Percentiles rank a stretch among this genome's conserved stretches.
Evolutionary conservation across 2,113 vertebrate genomes (phyloP).

Genomic region (Pandion haliaetus): DNA sequence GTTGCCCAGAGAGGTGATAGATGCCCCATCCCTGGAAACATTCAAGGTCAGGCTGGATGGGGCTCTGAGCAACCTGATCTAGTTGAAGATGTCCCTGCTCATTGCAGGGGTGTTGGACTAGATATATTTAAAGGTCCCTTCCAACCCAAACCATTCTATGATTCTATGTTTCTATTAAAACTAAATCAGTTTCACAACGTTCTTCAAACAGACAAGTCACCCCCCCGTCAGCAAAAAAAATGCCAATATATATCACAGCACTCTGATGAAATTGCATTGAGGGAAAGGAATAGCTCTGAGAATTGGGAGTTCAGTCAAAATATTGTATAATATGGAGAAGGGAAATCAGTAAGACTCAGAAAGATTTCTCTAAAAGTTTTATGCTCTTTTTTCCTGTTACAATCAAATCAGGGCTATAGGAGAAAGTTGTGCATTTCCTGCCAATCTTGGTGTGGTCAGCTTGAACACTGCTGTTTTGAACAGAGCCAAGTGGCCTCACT

Average conservation of each 20-base stretch:
- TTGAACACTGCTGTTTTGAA: background rate
- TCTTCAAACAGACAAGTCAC: background rate
- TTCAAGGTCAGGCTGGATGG: fast-evolving
- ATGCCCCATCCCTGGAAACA: background rate
- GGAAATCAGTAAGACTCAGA: background rate
- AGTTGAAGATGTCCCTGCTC: background rate
- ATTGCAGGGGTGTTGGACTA: background rate
- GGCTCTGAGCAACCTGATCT: background rate
- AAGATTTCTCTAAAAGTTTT: background rate
- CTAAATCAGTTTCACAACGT: background rate
- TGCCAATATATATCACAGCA: too few relatives aligned
- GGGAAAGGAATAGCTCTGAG: background rate
- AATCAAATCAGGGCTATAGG: background rate
- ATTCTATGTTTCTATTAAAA: background rate
- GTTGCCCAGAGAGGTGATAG: background rate
- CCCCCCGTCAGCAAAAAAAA: background rate
- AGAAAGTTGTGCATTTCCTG: background rate
- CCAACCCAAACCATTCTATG: background rate
- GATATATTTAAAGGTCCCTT: background rate
- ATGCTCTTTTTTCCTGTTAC: background rate
- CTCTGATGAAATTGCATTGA: background rate
- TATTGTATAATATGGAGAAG: background rate
- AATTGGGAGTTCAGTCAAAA: background rate
- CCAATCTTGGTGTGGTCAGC: background rate
- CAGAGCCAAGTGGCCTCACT: fast-evolving